Conservation (phyloP, 2,797 vertebrate species). For the Dipus sagitta region DNA sequence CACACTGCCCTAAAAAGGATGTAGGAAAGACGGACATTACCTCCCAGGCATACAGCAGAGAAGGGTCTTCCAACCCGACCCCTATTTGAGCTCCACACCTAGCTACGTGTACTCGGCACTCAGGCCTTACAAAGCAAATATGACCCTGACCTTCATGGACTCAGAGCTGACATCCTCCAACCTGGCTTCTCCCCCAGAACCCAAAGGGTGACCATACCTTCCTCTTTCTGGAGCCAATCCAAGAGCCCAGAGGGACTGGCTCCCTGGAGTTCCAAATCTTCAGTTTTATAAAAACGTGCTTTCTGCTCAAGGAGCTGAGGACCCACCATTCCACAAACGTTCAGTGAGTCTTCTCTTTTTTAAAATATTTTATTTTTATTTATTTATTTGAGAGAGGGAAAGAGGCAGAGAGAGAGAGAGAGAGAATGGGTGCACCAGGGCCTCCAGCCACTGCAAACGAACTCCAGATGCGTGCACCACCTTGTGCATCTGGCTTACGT, state of each 20-base stretch:
- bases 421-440: no score
- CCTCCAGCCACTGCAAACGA: no score
- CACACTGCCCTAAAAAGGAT: not conserved
- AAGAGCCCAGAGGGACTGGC: not conserved
- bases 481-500: no score
- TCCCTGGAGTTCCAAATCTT: not conserved
- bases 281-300: conserved; percentile 18
- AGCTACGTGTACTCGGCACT: not conserved
- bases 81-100: not conserved
- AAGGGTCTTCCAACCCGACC: not conserved
- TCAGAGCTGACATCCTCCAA: not conserved
- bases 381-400: no score
- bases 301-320: not conserved
- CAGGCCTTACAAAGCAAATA: not conserved
- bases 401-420: no score
- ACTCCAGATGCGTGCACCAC: no score
- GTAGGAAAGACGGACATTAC: not conserved
- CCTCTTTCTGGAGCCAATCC: not conserved
- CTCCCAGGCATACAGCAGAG: not conserved
- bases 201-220: not conserved
- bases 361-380: no score
- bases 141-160: not conserved
- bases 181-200: not conserved
- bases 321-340: not conserved
- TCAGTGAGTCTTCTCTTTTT: not conserved